These are phyloP conservation scores for Himalopsyche phryganea DNA, from an alignment of 1,140 invertebrate genomes.

Conservation along the genomic window DNA sequence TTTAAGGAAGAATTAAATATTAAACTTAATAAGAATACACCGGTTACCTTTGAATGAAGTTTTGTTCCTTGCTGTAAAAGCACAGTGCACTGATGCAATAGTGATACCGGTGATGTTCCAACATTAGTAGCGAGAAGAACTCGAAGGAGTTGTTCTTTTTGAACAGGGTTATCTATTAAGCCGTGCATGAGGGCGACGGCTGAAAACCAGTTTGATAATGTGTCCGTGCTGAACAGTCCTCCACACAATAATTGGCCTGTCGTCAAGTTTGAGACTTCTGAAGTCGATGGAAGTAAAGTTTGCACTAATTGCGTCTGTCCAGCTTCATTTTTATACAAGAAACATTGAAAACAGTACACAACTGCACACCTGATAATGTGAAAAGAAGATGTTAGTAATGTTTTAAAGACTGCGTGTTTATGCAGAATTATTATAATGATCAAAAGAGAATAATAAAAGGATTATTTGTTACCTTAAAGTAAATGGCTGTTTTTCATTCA, in stretches of 20 bases:
- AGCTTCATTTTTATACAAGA: slow-evolving; percentile 89
- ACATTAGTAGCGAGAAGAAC: slow-evolving; percentile 87
- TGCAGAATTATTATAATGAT: no score
- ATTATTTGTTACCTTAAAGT: slow-evolving; percentile 58
- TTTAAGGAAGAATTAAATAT: slow-evolving; percentile 1
- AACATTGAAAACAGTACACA: slow-evolving; percentile 96
- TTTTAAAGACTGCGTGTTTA: background rate
- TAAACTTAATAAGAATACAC: background rate
- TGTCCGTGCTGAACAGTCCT: slow-evolving; percentile 86
- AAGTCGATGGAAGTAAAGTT: slow-evolving; percentile 82
- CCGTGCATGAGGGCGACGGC: slow-evolving; percentile 87
- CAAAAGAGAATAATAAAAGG: background rate
- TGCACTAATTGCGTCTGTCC: slow-evolving; percentile 85
- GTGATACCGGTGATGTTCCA: slow-evolving; percentile 78
- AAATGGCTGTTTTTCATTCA: slow-evolving; percentile 97
- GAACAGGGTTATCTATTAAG: slow-evolving; percentile 81
- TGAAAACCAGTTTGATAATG: slow-evolving; percentile 97
- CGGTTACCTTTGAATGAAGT: slow-evolving; percentile 71
- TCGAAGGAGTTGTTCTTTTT: slow-evolving; percentile 90
- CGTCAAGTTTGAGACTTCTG: slow-evolving; percentile 66
- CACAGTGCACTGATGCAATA: slow-evolving; percentile 83
- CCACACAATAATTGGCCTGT: slow-evolving; percentile 91
- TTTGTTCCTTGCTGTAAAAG: slow-evolving; percentile 83
- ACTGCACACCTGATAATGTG: slow-evolving; percentile 74
- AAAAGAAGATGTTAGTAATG: background rate